These are phyloP conservation scores for Lepus americanus DNA, from an alignment of 2,113 vertebrate species.

Conservation along the genomic window DNA sequence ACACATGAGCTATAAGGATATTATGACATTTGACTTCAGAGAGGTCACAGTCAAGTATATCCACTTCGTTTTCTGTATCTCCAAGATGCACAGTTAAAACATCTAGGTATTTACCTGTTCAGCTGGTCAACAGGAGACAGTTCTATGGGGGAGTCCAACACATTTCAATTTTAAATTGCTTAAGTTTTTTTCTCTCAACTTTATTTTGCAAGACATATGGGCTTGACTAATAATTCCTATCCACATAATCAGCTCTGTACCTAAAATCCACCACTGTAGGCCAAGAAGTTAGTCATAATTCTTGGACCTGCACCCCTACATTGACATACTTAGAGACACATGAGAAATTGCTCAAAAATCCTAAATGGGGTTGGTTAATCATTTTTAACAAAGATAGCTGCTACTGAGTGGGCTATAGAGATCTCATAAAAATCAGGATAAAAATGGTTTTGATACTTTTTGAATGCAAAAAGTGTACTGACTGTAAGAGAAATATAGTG, in stretches of 20 bases:
- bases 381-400: background rate
- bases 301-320: background rate
- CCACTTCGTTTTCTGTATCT: background rate
- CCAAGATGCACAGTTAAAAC: background rate
- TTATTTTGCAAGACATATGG: background rate
- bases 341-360: background rate
- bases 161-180: constrained; percentile 18
- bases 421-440: background rate
- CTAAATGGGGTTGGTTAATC: background rate
- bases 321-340: background rate
- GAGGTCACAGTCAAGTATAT: background rate
- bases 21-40: background rate
- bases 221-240: background rate
- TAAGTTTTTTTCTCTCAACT: background rate
- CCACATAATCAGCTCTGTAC: background rate
- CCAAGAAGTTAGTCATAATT: background rate
- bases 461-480: background rate
- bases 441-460: background rate
- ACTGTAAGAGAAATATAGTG: background rate
- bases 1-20: background rate
- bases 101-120: background rate
- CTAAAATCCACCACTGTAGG: background rate
- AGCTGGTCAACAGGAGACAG: background rate
- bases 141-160: background rate
- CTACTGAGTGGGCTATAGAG: background rate